These are phyloP conservation scores for Lasioglossum albipes DNA, from an alignment of 1,140 invertebrate species.

Conservation along the genomic window DNA sequence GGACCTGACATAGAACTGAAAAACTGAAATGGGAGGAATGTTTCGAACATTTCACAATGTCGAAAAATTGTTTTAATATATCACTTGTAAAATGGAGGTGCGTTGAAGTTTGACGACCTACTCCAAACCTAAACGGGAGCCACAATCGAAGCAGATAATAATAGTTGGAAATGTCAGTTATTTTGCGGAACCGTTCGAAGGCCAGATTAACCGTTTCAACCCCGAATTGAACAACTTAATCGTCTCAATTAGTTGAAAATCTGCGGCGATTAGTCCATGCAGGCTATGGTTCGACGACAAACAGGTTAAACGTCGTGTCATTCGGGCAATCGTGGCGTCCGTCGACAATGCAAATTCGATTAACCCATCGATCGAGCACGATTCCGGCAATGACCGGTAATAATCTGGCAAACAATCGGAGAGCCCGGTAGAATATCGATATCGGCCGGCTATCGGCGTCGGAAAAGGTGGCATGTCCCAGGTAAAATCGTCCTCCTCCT, in stretches of 20 bases:
- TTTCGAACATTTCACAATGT: too few relatives aligned
- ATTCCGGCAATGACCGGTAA: background rate
- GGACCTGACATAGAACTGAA: too few relatives aligned
- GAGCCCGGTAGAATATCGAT: conserved; percentile 12
- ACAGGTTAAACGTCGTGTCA: background rate
- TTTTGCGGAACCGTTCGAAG: too few relatives aligned
- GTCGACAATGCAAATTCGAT: conserved; percentile 15
- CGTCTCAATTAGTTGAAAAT: background rate
- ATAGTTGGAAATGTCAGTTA: too few relatives aligned
- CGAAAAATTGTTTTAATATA: too few relatives aligned
- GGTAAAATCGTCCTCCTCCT: conserved; percentile 46
- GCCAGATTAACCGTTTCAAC: too few relatives aligned
- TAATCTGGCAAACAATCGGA: conserved; percentile 4
- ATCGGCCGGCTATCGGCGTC: conserved; percentile 6
- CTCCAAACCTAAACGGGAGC: too few relatives aligned
- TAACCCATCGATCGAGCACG: background rate
- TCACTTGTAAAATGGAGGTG: too few relatives aligned
- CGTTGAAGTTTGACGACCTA: too few relatives aligned
- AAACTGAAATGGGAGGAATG: too few relatives aligned
- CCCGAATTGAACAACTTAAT: background rate
- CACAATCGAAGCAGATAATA: too few relatives aligned
- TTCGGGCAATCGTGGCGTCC: background rate
- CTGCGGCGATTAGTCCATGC: background rate
- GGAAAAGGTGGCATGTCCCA: conserved; percentile 34
- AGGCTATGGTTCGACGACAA: background rate